These are phyloP conservation scores for Ariolimax columbianus DNA, from an alignment of 2,888 invertebrate genomes.

Conservation along the genomic window DNA sequence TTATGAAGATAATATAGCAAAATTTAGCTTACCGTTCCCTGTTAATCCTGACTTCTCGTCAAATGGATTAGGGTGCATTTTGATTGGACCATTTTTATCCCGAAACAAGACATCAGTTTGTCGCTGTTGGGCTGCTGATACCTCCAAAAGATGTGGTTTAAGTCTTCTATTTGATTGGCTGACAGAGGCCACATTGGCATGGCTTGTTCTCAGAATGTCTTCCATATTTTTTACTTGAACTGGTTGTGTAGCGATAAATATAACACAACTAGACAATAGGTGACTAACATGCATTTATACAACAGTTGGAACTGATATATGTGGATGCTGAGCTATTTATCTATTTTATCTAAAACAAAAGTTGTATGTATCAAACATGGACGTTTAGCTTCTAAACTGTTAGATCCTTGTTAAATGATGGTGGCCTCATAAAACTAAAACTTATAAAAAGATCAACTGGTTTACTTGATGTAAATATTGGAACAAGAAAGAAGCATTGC, in stretches of 20 bases:
- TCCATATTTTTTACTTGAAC: conserved; percentile 58
- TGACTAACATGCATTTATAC: neutral
- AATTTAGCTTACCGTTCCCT: neutral
- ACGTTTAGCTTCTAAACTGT: neutral
- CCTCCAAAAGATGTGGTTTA: conserved; percentile 67
- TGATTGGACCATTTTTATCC: conserved; percentile 60
- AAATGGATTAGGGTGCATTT: conserved; percentile 68
- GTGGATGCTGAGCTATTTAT: neutral
- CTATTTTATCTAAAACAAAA: neutral
- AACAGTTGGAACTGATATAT: neutral
- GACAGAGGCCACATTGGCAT: conserved; percentile 57
- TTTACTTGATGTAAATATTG: neutral
- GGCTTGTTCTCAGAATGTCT: conserved; percentile 61
- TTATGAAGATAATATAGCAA: neutral
- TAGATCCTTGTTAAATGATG: neutral
- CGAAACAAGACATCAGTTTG: conserved; percentile 68
- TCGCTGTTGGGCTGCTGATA: conserved; percentile 70
- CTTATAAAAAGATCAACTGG: neutral
- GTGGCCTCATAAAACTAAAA: too few species aligned
- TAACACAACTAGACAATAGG: neutral
- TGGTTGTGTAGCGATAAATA: conserved; percentile 49
- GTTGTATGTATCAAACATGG: neutral
- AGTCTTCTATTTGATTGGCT: conserved; percentile 60
- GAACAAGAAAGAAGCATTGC: too few species aligned
- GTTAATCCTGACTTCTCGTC: conserved; percentile 56